Evolutionary conservation across 2,113 vertebrate genomes (phyloP).

Genomic region (Oncorhynchus kisutch): DNA sequence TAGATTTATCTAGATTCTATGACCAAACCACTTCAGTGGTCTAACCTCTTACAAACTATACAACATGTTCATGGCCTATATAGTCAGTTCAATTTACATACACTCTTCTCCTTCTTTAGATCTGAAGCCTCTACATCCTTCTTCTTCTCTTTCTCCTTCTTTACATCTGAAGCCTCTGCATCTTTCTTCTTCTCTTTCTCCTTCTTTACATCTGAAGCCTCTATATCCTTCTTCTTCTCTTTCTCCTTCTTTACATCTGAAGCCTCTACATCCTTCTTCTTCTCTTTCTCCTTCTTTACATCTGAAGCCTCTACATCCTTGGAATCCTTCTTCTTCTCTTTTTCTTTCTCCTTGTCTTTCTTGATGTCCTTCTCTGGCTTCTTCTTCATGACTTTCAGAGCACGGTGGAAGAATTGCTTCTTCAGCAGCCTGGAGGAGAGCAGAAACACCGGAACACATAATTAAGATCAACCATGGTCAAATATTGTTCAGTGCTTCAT

Average conservation of each 20-base stretch:
- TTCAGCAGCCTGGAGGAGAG: constrained; percentile 83
- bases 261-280: constrained; percentile 67
- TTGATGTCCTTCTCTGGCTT: constrained; percentile 89
- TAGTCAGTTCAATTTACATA: constrained; percentile 21
- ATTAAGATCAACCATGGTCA: too few species aligned
- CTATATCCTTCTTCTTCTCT: constrained; percentile 65
- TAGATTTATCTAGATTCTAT: not conserved
- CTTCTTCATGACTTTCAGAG: constrained; percentile 98
- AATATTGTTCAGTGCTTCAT: too few species aligned
- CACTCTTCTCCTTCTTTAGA: constrained; percentile 82
- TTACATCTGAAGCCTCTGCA: constrained; percentile 63
- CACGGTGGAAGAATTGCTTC: constrained; percentile 97
- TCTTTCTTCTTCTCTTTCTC: constrained; percentile 60
- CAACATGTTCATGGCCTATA: not conserved
- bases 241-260: constrained; percentile 77
- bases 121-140: constrained; percentile 66
- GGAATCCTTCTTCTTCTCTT: constrained; percentile 84
- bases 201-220: constrained; percentile 66
- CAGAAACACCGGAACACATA: not conserved
- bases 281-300: constrained; percentile 83
- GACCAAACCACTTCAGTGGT: not conserved
- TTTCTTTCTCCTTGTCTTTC: constrained; percentile 83
- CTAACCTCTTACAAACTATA: too few species aligned
- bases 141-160: constrained; percentile 82
- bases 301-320: constrained; percentile 66